These are phyloP conservation scores for Telmatherina bonti DNA, from an alignment of 2,797 vertebrate species.

Conservation along the genomic window DNA sequence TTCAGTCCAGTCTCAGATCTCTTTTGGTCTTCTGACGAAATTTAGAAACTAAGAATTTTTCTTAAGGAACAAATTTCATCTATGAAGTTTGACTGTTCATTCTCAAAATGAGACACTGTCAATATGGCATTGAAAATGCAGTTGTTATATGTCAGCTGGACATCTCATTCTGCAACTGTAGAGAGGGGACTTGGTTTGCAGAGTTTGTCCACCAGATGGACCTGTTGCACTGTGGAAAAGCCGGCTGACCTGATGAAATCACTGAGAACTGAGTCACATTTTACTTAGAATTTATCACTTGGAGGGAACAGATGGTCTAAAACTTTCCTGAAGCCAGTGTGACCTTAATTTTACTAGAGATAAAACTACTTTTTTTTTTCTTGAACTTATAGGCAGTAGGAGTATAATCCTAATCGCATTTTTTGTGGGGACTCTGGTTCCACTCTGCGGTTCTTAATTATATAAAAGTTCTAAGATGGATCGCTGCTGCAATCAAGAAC, in stretches of 20 bases:
- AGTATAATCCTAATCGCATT: neutral
- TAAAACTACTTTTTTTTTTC: neutral
- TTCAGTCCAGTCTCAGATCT: neutral
- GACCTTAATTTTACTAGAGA: slow-evolving; percentile 2
- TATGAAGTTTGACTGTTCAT: neutral
- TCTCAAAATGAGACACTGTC: neutral
- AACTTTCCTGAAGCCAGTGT: neutral
- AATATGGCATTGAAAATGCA: neutral
- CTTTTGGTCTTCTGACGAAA: neutral
- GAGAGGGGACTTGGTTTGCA: neutral
- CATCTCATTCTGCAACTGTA: neutral
- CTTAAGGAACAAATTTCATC: neutral
- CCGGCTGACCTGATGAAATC: neutral
- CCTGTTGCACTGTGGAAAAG: slow-evolving; percentile 44
- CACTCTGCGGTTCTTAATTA: neutral
- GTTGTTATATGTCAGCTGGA: neutral
- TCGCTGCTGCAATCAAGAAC: slow-evolving; percentile 23
- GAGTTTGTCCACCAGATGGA: slow-evolving; percentile 69
- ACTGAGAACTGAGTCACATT: slow-evolving; percentile 5
- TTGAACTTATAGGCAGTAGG: slow-evolving; percentile 1
- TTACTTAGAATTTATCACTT: slow-evolving; percentile 1
- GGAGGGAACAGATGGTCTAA: slow-evolving; percentile 12
- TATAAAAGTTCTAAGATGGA: neutral
- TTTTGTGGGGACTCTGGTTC: neutral
- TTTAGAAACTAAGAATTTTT: neutral